A percentile compares a stretch with the other conserved stretches of the same genome.
These are phyloP conservation scores for Agrotis segetum DNA, from an alignment of 2,888 invertebrate species.

Conservation along the genomic window DNA sequence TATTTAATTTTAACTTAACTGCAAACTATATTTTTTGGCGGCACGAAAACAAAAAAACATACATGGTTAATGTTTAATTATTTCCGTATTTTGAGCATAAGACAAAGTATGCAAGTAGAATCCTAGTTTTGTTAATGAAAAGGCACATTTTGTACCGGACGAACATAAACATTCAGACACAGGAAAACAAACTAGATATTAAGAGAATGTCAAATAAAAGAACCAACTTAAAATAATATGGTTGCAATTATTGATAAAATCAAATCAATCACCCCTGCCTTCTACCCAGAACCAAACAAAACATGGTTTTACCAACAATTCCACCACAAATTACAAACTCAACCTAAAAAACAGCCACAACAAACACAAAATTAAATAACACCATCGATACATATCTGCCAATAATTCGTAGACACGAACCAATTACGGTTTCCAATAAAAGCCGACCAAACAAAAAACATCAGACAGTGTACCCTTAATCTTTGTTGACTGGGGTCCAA, in stretches of 20 bases:
- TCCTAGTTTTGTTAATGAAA: too few relatives aligned
- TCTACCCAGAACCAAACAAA: neutral
- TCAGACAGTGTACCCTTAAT: slow-evolving; percentile 70
- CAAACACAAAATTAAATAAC: slow-evolving; percentile 53
- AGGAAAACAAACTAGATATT: too few relatives aligned
- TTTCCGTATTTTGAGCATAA: too few relatives aligned
- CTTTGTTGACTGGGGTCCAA: slow-evolving; percentile 77
- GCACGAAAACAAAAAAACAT: too few relatives aligned
- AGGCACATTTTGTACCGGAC: too few relatives aligned
- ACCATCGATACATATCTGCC: slow-evolving; percentile 56
- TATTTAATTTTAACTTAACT: too few relatives aligned
- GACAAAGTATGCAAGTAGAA: too few relatives aligned
- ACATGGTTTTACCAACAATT: slow-evolving; percentile 12
- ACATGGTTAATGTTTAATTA: too few relatives aligned
- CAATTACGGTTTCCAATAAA: slow-evolving; percentile 74
- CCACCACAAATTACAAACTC: slow-evolving; percentile 20
- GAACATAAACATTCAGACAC: too few relatives aligned
- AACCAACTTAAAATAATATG: neutral
- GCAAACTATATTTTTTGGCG: too few relatives aligned
- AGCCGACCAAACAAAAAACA: slow-evolving; percentile 70
- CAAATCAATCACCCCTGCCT: slow-evolving; percentile 1
- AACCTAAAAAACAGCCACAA: slow-evolving; percentile 20
- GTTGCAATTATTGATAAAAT: neutral
- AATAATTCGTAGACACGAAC: slow-evolving; percentile 65
- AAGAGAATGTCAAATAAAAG: neutral